phyloP scores from a whole-genome alignment of 2,113 vertebrate genomes.

The Euleptes europaea region DNA sequence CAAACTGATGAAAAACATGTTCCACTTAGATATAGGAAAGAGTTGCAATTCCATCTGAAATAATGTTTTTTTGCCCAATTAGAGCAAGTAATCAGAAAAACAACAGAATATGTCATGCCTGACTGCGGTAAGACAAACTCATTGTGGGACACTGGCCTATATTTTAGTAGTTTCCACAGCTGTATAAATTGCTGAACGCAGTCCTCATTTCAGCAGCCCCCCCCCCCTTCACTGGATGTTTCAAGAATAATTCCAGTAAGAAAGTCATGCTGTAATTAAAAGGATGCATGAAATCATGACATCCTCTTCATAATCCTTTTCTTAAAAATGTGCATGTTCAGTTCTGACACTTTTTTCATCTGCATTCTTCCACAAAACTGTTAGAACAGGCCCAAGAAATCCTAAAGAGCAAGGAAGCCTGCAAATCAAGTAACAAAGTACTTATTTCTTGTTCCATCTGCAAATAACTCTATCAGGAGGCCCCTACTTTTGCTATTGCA shows the following conservation, averaged over 20 bases:
- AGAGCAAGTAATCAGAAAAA: background rate
- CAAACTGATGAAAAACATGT: background rate
- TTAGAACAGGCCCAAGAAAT: background rate
- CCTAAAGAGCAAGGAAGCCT: background rate
- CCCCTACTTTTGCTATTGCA: background rate
- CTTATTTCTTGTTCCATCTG: background rate
- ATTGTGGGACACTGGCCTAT: background rate
- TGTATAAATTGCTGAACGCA: background rate
- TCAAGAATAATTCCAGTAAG: background rate
- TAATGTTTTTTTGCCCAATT: background rate
- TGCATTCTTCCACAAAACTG: background rate
- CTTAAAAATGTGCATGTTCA: background rate
- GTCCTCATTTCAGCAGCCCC: background rate
- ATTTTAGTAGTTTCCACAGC: background rate
- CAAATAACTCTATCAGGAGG: background rate
- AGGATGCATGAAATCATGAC: background rate
- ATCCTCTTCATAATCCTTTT: background rate
- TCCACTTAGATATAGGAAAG: background rate
- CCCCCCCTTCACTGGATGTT: background rate
- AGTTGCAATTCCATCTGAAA: background rate
- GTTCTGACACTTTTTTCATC: background rate
- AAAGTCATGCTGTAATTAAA: background rate
- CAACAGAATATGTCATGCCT: background rate
- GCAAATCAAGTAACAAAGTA: background rate
- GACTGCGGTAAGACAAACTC: background rate